Evolutionary conservation across 1,140 invertebrate species (phyloP).

Genomic region (Macrobrachium rosenbergii): DNA sequence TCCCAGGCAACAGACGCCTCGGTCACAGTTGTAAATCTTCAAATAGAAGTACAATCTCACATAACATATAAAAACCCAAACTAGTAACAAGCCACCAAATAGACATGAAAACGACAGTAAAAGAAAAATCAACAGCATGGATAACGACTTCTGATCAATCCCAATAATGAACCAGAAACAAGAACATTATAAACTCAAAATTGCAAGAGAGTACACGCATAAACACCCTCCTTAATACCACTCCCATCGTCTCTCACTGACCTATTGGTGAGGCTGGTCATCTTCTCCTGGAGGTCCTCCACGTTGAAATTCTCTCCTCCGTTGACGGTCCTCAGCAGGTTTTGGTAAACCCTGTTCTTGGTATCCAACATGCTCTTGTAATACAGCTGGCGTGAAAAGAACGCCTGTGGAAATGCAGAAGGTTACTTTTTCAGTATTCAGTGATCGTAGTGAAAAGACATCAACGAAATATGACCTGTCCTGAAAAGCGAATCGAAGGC

Average conservation of each 20-base stretch:
- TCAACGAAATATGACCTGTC: too few relatives aligned
- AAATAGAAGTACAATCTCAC: not conserved
- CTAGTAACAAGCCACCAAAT: not conserved
- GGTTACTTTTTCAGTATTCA: not conserved
- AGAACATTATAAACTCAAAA: too few relatives aligned
- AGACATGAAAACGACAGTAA: too few relatives aligned
- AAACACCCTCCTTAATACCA: not conserved
- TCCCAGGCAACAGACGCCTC: conserved; percentile 67
- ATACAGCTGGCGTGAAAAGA: conserved; percentile 89
- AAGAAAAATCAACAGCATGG: too few relatives aligned
- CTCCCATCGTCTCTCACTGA: conserved; percentile 72
- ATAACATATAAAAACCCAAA: not conserved
- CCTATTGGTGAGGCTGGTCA: conserved; percentile 86
- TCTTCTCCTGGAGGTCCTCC: conserved; percentile 78
- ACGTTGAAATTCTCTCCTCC: conserved; percentile 81
- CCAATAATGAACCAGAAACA: too few relatives aligned
- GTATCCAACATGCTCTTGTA: conserved; percentile 94
- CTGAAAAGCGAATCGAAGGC: too few relatives aligned
- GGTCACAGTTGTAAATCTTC: conserved; percentile 48
- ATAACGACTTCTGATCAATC: not conserved
- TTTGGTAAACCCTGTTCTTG: conserved; percentile 94
- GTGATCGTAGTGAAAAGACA: not conserved
- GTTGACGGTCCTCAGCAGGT: conserved; percentile 84
- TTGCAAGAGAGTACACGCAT: too few relatives aligned
- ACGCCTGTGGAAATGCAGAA: conserved; percentile 72